Conservation (phyloP, 2,888 invertebrate species). For the Rhingia campestris region DNA sequence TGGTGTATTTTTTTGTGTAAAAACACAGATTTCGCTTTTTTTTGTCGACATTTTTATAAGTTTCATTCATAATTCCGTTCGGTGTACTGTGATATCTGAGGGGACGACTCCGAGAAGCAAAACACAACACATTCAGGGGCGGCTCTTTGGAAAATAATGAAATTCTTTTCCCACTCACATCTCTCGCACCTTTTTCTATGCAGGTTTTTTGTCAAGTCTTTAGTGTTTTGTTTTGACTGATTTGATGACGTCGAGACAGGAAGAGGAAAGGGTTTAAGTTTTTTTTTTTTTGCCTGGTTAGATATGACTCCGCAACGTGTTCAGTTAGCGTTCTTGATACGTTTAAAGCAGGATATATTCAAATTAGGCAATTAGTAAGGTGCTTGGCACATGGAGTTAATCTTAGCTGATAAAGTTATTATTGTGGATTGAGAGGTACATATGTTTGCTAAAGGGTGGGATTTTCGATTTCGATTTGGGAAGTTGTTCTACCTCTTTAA, state of each 20-base stretch:
- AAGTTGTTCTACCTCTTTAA: background rate
- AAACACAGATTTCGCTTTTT: conserved; percentile 43
- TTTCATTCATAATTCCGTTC: conserved; percentile 68
- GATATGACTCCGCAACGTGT: conserved; percentile 10
- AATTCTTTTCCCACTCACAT: conserved; percentile 27
- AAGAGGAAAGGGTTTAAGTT: conserved; percentile 27
- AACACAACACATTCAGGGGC: conserved; percentile 26
- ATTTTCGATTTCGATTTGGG: too few species aligned
- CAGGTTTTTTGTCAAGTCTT: background rate
- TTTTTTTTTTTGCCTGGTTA: background rate
- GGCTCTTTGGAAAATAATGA: conserved; percentile 35
- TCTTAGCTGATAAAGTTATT: conserved; percentile 15
- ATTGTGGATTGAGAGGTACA: background rate
- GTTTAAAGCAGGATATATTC: conserved; percentile 36
- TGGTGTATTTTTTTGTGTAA: conserved; percentile 1
- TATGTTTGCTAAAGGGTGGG: background rate
- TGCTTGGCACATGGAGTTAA: conserved; percentile 28
- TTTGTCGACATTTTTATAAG: conserved; percentile 52
- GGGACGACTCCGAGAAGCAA: conserved; percentile 40
- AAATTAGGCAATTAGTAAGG: conserved; percentile 52
- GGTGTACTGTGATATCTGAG: conserved; percentile 41
- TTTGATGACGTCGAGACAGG: conserved; percentile 46
- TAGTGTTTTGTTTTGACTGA: conserved; percentile 45
- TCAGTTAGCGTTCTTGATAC: conserved; percentile 34
- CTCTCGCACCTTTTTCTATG: conserved; percentile 32